phyloP scores from a whole-genome alignment of 1,140 invertebrate genomes.

The Drosophila athabasca region DNA sequence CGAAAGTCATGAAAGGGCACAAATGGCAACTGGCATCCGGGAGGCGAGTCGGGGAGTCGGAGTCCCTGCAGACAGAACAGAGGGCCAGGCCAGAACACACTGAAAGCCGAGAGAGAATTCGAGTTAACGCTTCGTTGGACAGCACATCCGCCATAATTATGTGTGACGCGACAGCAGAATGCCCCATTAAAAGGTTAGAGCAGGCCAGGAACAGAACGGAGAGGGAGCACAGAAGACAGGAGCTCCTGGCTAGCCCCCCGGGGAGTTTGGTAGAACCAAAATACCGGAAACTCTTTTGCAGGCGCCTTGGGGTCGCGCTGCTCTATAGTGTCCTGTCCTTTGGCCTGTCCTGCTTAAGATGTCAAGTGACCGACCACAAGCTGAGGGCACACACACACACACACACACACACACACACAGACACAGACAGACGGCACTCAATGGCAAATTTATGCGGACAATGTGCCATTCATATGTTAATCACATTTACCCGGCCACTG shows the following conservation, averaged over 20 bases:
- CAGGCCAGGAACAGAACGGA: not conserved
- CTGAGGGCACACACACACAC: conserved; percentile 10
- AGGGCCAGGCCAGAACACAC: conserved; percentile 12
- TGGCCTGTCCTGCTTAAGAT: conserved; percentile 56
- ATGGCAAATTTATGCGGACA: conserved; percentile 79
- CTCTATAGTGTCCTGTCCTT: too few relatives aligned
- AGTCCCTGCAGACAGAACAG: not conserved
- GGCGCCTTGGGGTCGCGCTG: conserved; percentile 68
- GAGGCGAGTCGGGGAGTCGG: too few relatives aligned
- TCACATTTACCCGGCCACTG: conserved; percentile 46
- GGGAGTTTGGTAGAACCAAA: conserved; percentile 19
- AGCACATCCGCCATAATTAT: conserved; percentile 82
- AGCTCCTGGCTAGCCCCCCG: not conserved
- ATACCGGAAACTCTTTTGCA: conserved; percentile 63
- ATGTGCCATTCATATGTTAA: conserved; percentile 81
- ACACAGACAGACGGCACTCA: conserved; percentile 33
- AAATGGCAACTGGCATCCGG: conserved; percentile 55
- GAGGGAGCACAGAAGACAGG: conserved; percentile 23
- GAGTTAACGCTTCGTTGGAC: conserved; percentile 79
- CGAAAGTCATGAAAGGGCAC: conserved; percentile 62
- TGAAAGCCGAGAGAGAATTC: conserved; percentile 72
- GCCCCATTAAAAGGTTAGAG: conserved; percentile 67
- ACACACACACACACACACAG: not conserved
- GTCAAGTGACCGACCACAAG: conserved; percentile 68
- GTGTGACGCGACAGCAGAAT: conserved; percentile 75